phyloP scores from a whole-genome alignment of 2,797 vertebrate species.

The Sebastes minor region DNA sequence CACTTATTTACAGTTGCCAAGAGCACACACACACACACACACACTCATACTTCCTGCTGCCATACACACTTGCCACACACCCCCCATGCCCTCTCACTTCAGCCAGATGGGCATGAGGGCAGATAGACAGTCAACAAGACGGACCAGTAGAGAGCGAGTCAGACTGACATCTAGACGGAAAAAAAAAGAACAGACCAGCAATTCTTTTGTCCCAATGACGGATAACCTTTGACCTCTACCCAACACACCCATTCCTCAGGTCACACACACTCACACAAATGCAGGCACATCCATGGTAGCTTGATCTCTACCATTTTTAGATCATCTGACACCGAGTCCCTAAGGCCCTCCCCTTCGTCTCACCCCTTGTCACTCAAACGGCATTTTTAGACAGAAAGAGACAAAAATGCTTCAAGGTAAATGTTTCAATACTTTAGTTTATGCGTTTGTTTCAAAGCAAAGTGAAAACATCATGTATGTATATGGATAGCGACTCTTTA shows the following conservation, averaged over 20 bases:
- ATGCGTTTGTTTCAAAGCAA: background rate
- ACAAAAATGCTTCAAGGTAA: background rate
- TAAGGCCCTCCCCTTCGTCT: background rate
- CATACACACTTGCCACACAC: slow-evolving; percentile 11
- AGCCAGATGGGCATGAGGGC: slow-evolving; percentile 62
- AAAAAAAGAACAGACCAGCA: slow-evolving; percentile 37
- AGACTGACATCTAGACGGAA: slow-evolving; percentile 39
- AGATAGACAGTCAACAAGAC: slow-evolving; percentile 19
- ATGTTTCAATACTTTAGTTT: background rate
- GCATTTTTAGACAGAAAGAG: background rate
- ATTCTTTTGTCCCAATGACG: slow-evolving; percentile 15
- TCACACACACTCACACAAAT: slow-evolving; percentile 9
- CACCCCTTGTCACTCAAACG: slow-evolving; percentile 41
- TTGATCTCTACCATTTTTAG: background rate
- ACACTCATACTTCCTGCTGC: slow-evolving; percentile 23
- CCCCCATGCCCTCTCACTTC: slow-evolving; percentile 16
- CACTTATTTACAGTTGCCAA: slow-evolving; percentile 45
- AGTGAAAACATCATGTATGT: background rate
- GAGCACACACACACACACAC: slow-evolving; percentile 15
- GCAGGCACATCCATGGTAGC: background rate
- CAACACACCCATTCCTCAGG: slow-evolving; percentile 16
- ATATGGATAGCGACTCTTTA: background rate
- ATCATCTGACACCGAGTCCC: slow-evolving; percentile 46
- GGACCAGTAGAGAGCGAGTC: slow-evolving; percentile 11
- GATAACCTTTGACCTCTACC: slow-evolving; percentile 52